Base-by-base conservation (phyloP, 2,888 invertebrate species). In the Cryptus viduatorius region DNA sequence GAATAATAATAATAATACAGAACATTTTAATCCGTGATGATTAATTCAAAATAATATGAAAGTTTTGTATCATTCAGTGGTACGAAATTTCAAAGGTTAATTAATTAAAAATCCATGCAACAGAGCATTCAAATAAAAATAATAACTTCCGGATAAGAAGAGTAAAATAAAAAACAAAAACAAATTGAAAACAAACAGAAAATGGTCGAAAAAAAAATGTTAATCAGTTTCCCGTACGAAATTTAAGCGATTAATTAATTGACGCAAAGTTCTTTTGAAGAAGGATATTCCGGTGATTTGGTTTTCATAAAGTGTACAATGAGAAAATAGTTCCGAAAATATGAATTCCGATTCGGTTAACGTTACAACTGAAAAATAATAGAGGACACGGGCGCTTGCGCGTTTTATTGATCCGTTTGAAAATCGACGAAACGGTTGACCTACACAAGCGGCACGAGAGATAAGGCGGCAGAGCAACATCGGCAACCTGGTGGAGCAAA, bases 341-440 rank as follows among this genome's bases (percentile, higher is more conserved):
- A 53, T 1, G 19, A 53, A 37, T 37, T 10, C 24, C 7, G 53
- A 56, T 19, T 16, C 53, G 16, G 53, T 19, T 24, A 56, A 12
- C 59, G 48, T 48, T 10, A 48, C 48, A 14, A 59, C 29, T 31
- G 59, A n/a, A 29, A 71, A n/a, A 61, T 1, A 71, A 48, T 46
- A 14, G 19, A 5, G 46, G 10, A 73, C 61, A 72, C 44, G 67
- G 64, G 87, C 87, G 87, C 87, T n/a, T 83, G 87, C 87, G 87
- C 83, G 84, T 67, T 67, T 77, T 86, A 87, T 87, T 75, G 87
- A 87, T 87, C 84, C 84, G 46, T 12, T 81, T 42, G 69, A 71
- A 56, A 77, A 72, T 48, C 80, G 56, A 61, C 77, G 72, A 73
- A 37, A 8, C 72, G 76, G 68, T 71, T 65, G 56, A 73, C 64